Base-by-base conservation (phyloP, 2,797 vertebrate species). In the Squalus acanthias region DNA sequence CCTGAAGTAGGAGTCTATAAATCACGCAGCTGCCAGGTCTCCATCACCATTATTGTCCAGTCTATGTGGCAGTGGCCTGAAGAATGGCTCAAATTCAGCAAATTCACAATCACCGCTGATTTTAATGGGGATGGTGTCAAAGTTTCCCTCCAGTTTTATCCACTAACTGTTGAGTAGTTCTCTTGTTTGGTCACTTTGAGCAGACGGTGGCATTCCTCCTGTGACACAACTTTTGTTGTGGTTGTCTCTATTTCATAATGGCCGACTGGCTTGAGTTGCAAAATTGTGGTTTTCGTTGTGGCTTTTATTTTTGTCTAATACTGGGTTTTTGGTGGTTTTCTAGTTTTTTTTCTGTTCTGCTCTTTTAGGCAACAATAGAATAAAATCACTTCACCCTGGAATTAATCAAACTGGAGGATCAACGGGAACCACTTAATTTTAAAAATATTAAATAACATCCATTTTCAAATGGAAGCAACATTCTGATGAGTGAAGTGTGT, bases 261-360 rank as follows among this genome's bases (percentile, higher is more conserved):
- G 29, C 39, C 13, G 13, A 6, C 94, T 74, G 70, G 24, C 94
- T 76, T 74, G 74, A 74, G 22, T 57, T 74, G 46, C 50, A 95
- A 57, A 29, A 33, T 95, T 95, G 94, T 95, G 94, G 94, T 74
- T 94, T 95, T 57, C 53, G 26, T 95, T 95, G 67, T 53, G 70
- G 53, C 67, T 95, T 76, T 72, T 95, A 95, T 72, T 60, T 95
- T 76, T 76, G 26, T 53, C 15, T 72, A 57, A 60, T n/a, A n/a
- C 46, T 95, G 12, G 46, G 1, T 26, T n/a, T 57, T 95, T 76
- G 26, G 94, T 95, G 94, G 70, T 57, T 95, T 92, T 53, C 94
- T 95, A 39, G 46, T 74, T 95, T 95, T 60, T 57, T 89, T 93
- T 46, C 20, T 93, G n/a, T 69, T 8, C 91, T 39, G 91, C 10